A percentile compares a stretch with the other conserved stretches of the same genome.
phyloP scores from a whole-genome alignment of 1,140 invertebrate species.

The Lithobius niger region DNA sequence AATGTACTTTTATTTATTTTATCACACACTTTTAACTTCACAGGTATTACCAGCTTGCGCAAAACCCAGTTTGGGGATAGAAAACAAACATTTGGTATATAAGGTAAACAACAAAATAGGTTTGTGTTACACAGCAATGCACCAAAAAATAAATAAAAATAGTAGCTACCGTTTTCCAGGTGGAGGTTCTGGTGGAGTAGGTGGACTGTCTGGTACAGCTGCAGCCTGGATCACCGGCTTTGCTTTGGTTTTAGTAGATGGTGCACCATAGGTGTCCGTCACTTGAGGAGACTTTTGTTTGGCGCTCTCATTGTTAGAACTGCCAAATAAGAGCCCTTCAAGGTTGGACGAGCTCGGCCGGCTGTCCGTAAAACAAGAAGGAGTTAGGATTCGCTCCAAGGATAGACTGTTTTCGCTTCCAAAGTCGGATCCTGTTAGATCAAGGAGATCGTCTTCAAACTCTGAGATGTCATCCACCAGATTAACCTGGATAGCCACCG shows the following conservation, averaged over 20 bases:
- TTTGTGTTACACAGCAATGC: too few relatives aligned
- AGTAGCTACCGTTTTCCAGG: background rate
- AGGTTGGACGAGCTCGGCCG: background rate
- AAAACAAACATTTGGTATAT: too few relatives aligned
- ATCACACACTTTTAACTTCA: too few relatives aligned
- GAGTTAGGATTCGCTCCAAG: conserved; percentile 1
- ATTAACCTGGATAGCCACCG: conserved; percentile 45
- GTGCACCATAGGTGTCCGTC: background rate
- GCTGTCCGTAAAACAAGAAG: background rate
- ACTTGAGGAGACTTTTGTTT: background rate
- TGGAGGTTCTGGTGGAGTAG: background rate
- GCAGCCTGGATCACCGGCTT: background rate
- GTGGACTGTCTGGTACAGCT: background rate
- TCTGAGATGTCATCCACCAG: conserved; percentile 20
- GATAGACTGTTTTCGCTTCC: background rate
- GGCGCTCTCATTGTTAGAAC: background rate
- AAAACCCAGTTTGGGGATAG: too few relatives aligned
- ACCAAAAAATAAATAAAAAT: background rate
- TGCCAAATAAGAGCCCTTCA: background rate
- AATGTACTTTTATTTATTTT: too few relatives aligned
- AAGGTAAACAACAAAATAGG: too few relatives aligned
- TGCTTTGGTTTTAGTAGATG: background rate
- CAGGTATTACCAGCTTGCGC: too few relatives aligned
- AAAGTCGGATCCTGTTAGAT: background rate
- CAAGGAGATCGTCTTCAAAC: conserved; percentile 4